phyloP scores from a whole-genome alignment of 2,888 invertebrate species.

The Pseudanteris insignis region DNA sequence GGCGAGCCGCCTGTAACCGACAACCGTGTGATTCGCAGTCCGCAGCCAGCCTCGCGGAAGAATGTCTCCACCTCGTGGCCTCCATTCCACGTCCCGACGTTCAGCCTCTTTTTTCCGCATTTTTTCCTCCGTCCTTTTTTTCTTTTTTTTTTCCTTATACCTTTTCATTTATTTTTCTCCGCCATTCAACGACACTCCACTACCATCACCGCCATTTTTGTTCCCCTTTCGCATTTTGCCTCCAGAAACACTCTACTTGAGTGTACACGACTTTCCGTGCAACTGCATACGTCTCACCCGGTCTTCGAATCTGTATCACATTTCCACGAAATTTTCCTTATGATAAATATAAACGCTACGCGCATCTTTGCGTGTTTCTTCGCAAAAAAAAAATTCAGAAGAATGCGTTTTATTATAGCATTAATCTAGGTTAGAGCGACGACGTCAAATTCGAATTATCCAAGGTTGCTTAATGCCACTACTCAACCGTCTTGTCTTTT shows the following conservation, averaged over 20 bases:
- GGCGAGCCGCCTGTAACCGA: slow-evolving; percentile 55
- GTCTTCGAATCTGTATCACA: slow-evolving; percentile 15
- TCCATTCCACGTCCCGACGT: slow-evolving; percentile 34
- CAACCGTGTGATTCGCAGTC: slow-evolving; percentile 64
- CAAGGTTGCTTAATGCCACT: too few relatives aligned
- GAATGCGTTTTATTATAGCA: too few relatives aligned
- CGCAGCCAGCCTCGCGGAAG: slow-evolving; percentile 57
- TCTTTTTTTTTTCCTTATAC: neutral
- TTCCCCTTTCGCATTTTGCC: slow-evolving; percentile 19
- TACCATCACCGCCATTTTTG: slow-evolving; percentile 10
- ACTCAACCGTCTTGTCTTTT: too few relatives aligned
- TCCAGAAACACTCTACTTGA: slow-evolving; percentile 29
- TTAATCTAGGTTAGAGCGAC: too few relatives aligned
- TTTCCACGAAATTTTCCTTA: slow-evolving; percentile 12
- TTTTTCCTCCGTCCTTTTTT: slow-evolving; percentile 3
- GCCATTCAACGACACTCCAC: slow-evolving; percentile 4
- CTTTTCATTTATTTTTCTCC: neutral
- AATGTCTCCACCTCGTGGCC: slow-evolving; percentile 50
- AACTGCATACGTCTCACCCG: slow-evolving; percentile 14
- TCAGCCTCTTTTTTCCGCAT: slow-evolving; percentile 16
- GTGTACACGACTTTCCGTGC: slow-evolving; percentile 16
- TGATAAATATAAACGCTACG: neutral
- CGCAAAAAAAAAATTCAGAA: too few relatives aligned
- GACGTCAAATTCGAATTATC: too few relatives aligned
- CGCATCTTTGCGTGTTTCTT: too few relatives aligned